Base-by-base conservation (phyloP, 64 coral and sea anemone species). In the Trachythela sp. region DNA sequence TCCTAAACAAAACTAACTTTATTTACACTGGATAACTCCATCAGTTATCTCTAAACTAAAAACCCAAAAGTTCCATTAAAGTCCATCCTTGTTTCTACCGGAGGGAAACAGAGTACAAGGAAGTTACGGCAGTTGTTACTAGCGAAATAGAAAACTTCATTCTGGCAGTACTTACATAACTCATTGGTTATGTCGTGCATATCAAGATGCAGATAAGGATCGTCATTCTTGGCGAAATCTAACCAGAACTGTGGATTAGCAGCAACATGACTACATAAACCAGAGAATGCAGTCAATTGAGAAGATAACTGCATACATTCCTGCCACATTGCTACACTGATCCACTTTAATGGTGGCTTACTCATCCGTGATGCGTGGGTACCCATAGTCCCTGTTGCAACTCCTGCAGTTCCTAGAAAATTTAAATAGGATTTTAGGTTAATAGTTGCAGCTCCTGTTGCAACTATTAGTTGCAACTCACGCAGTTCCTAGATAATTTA, bases 341-440 rank as follows among this genome's bases (percentile, higher is more conserved):
- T 94, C 96, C 96, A 99, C 34, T 99, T 99, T 0, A 87, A 58
- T 20, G 93, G 93, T 4, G 96, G 89, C 42, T 95, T 99, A 54
- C 84, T 91, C 90, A 92, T 95, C 8, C 92, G 90, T 3, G 83
- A 86, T 83, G 85, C 84, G 15, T 95, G 96, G 26, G 91, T 93
- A 88, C 92, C 88, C 8, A 85, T 87, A 54, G 64, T 84, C 20
- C 80, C 89, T 30, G 36, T 88, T 15, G 92, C 90, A 6, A 31
- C 59, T n/a, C 59, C 59, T 68, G 30, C 3, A 68, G 59, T 45
- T 45, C 42, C 42, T 45, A 45, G 42, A 45, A 45, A 45, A 11
- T 4, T 45, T 45, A 54, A 11, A 54, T 54, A 9, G 51, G 9
- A 54, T 54, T 10, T 54, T 54, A 54, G 9, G 22, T 9, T 54